Evolutionary conservation across 1,140 invertebrate genomes (phyloP).

Genomic region (Neuroterus valhalla): DNA sequence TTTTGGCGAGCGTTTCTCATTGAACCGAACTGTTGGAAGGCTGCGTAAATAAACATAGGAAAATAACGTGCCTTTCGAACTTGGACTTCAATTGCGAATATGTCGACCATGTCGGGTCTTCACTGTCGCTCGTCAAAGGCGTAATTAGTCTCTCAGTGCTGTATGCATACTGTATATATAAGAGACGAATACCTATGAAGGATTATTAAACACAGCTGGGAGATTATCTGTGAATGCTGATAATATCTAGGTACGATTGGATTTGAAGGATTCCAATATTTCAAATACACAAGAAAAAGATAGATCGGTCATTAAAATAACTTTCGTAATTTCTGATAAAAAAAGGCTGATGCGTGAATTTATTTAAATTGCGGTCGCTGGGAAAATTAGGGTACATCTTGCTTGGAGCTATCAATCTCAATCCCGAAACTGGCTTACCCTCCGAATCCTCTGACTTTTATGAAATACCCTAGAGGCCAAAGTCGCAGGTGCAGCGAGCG

Average conservation of each 20-base stretch:
- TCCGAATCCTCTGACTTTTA: conserved; percentile 4
- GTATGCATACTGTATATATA: conserved; percentile 17
- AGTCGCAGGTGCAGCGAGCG: conserved; percentile 64
- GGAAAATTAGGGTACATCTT: neutral
- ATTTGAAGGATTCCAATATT: neutral
- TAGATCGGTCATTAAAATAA: too few relatives aligned
- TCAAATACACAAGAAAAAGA: too few relatives aligned
- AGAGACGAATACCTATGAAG: conserved; percentile 13
- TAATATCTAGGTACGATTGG: neutral
- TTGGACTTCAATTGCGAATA: conserved; percentile 27
- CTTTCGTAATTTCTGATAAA: too few relatives aligned
- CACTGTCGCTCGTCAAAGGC: conserved; percentile 29
- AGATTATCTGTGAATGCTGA: conserved; percentile 12
- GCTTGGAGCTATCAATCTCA: conserved; percentile 11
- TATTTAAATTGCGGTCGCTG: neutral
- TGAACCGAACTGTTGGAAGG: conserved; percentile 20
- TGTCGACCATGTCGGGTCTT: conserved; percentile 27
- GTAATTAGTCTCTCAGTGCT: conserved; percentile 29
- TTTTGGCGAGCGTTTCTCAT: conserved; percentile 29
- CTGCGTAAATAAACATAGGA: conserved; percentile 30
- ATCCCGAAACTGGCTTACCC: neutral
- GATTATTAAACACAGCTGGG: conserved; percentile 22
- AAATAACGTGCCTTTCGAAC: conserved; percentile 30
- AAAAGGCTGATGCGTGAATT: too few relatives aligned
- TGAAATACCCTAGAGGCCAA: conserved; percentile 34